Percentiles rank a stretch among this genome's conserved stretches.
These are phyloP conservation scores for Laupala kohalensis DNA, from an alignment of 1,140 invertebrate species.

Conservation along the genomic window DNA sequence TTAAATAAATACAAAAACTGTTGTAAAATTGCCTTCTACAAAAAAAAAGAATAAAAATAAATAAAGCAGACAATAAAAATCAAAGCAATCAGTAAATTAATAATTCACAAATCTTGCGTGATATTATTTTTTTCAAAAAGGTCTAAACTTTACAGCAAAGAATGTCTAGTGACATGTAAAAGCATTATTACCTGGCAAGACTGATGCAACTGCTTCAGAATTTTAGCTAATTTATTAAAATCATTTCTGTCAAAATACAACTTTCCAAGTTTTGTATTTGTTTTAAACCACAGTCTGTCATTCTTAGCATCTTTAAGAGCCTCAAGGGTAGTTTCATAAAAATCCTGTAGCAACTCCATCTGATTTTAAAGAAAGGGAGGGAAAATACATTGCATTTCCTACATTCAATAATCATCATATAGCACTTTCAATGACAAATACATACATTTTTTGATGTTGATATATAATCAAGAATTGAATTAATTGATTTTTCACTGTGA, in stretches of 20 bases:
- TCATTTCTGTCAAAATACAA: conserved; percentile 94
- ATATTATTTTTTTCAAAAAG: too few species aligned
- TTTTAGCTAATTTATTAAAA: conserved; percentile 88
- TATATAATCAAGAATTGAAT: conserved; percentile 98
- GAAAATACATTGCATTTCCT: not conserved
- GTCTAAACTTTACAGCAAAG: too few species aligned
- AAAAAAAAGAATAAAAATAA: too few species aligned
- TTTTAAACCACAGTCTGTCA: conserved; percentile 99
- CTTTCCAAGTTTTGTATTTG: conserved; percentile 97
- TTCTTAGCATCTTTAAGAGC: conserved; percentile 98
- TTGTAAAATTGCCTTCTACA: too few species aligned
- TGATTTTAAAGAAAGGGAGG: conserved; percentile 26
- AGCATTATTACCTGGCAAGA: conserved; percentile 89
- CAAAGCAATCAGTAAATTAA: too few species aligned
- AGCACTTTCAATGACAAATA: conserved; percentile 18
- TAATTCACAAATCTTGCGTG: too few species aligned
- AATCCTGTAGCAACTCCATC: conserved; percentile 99
- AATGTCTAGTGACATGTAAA: too few species aligned
- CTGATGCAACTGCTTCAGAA: conserved; percentile 92
- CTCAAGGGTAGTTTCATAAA: conserved; percentile 98
- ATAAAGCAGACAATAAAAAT: too few species aligned
- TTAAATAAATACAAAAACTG: too few species aligned
- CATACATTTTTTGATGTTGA: conserved; percentile 96
- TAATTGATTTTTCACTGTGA: conserved; percentile 99
- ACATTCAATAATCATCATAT: conserved; percentile 1